Conservation (phyloP, 2,888 invertebrate species). For the Opisthograptis luteolata region DNA sequence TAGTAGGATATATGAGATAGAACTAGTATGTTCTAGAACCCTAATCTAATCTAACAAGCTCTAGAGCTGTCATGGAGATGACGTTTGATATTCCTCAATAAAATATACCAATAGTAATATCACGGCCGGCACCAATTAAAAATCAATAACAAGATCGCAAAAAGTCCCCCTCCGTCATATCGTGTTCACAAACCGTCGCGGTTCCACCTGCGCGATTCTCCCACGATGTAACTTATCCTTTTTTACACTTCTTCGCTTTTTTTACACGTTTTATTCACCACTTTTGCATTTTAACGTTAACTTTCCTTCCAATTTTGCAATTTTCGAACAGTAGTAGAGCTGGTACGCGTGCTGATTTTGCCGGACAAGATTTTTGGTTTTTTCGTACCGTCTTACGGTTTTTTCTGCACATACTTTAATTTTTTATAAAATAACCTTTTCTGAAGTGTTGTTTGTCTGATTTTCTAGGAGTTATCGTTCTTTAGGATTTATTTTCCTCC, state of each 20-base stretch:
- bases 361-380: not conserved
- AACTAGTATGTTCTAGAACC: too few species aligned
- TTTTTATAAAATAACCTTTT: too few species aligned
- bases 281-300: constrained; percentile 72
- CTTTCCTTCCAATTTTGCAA: constrained; percentile 78
- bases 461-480: too few species aligned
- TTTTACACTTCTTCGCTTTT: constrained; percentile 55
- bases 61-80: too few species aligned
- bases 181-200: constrained; percentile 38
- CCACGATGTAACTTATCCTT: constrained; percentile 70
- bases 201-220: constrained; percentile 75
- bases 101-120: constrained; percentile 31
- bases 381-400: too few species aligned
- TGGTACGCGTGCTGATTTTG: constrained; percentile 17
- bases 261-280: constrained; percentile 47
- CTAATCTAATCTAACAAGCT: too few species aligned
- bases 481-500: too few species aligned
- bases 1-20: too few species aligned
- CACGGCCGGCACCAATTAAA: constrained; percentile 64
- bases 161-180: constrained; percentile 51
- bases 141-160: constrained; percentile 68
- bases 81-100: not conserved
- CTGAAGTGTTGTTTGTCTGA: too few species aligned
- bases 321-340: constrained; percentile 51
- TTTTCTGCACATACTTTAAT: too few species aligned